A percentile compares a stretch with the other conserved stretches of the same genome.
These are phyloP conservation scores for Coregonus clupeaformis DNA, from an alignment of 2,113 vertebrate genomes.

Conservation along the genomic window DNA sequence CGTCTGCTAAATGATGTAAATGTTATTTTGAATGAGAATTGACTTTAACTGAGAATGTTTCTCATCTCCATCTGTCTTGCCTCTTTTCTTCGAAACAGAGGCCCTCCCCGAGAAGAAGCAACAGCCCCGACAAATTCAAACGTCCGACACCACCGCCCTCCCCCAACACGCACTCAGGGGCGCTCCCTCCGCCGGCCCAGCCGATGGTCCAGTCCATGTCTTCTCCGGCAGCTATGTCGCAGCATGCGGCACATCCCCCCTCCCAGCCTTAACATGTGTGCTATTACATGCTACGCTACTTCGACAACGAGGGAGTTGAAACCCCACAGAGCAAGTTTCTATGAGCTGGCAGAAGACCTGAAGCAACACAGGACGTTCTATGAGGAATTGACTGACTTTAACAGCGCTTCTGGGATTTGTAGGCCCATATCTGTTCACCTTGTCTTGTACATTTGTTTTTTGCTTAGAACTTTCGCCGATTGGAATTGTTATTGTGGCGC, in stretches of 20 bases:
- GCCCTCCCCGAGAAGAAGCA: constrained; percentile 97
- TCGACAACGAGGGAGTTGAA: constrained; percentile 54
- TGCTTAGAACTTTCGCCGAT: constrained; percentile 79
- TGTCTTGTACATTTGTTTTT: constrained; percentile 62
- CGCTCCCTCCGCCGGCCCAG: constrained; percentile 84
- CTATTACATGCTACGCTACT: constrained; percentile 57
- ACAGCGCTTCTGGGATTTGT: constrained; percentile 67
- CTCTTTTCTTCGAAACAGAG: constrained; percentile 74
- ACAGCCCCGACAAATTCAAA: constrained; percentile 99
- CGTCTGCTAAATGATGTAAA: no score
- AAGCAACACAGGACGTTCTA: constrained; percentile 57
- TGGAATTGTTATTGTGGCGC: constrained; percentile 67
- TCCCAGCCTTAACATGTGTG: constrained; percentile 67
- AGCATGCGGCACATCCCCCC: constrained; percentile 81
- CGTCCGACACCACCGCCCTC: constrained; percentile 98
- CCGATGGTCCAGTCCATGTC: constrained; percentile 65
- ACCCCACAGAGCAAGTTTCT: constrained; percentile 38
- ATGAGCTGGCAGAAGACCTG: constrained; percentile 53
- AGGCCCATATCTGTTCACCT: constrained; percentile 64
- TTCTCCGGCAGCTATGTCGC: constrained; percentile 82
- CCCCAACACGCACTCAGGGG: constrained; percentile 96
- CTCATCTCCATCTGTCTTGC: neutral
- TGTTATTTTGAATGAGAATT: neutral
- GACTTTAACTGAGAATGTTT: neutral
- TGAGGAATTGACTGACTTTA: constrained; percentile 59